Conservation (phyloP, 2,797 vertebrate genomes). For the Eulemur albifrons region DNA sequence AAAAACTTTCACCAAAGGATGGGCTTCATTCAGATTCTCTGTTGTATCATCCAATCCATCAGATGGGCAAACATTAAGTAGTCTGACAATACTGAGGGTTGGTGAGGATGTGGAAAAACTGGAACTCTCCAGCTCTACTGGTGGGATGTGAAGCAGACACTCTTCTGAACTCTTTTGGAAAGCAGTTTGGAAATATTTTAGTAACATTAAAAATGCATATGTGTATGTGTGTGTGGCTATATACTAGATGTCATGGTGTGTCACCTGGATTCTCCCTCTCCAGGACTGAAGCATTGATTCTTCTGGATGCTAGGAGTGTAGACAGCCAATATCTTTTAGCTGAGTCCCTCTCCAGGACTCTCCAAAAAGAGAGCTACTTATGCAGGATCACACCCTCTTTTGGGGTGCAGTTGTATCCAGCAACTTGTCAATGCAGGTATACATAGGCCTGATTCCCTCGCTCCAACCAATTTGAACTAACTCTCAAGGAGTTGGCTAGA, state of each 20-base stretch:
- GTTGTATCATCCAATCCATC: neutral
- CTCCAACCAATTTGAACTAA: neutral
- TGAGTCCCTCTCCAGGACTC: neutral
- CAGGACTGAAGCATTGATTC: neutral
- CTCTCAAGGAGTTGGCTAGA: neutral
- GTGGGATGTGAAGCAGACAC: neutral
- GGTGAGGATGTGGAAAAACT: neutral
- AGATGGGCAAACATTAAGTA: neutral
- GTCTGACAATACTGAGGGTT: neutral
- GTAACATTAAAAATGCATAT: neutral
- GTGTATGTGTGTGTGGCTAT: neutral
- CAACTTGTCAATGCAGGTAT: neutral
- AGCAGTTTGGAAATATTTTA: slow-evolving; percentile 7
- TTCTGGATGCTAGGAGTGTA: neutral
- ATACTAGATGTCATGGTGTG: neutral
- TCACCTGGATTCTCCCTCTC: neutral
- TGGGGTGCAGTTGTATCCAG: neutral
- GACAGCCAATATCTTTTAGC: neutral
- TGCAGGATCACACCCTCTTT: slow-evolving; percentile 1
- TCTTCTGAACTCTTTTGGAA: neutral
- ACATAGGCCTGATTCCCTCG: neutral
- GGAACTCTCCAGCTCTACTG: neutral
- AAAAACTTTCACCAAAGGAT: slow-evolving; percentile 55
- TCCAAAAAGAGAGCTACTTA: slow-evolving; percentile 22
- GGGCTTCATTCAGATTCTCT: slow-evolving; percentile 57